Base-by-base conservation (phyloP, 1,140 invertebrate species). In the Globodera ellingtonae region DNA sequence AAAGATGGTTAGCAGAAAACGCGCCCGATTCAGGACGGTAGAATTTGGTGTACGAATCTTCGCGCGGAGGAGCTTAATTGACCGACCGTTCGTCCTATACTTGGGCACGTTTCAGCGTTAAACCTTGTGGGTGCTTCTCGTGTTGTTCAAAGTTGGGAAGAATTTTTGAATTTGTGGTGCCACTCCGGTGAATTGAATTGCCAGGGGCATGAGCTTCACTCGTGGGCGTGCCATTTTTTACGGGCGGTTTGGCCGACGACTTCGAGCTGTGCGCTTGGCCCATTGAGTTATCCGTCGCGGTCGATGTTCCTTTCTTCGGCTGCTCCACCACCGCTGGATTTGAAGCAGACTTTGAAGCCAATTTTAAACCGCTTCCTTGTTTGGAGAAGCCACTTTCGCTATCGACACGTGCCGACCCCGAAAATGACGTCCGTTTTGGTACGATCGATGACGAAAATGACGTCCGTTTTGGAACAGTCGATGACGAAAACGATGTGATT, bases 1-100 rank as follows among this genome's bases (percentile, higher is more conserved):
- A n/a, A n/a, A n/a, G n/a, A n/a, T n/a, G n/a, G n/a, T n/a, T 46
- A 35, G 48, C 56, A 6, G 18, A 13, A 15, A 62, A 9, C 4
- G 52, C 48, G 4, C 65, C 66, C 6, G 77, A 7, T 4, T 81
- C 80, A 10, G 78, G 66, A 3, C 44, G 56, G 8, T 66, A 81
- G 67, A 72, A 78, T 21, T 78, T 79, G n/a, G 48, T 35, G 65
- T 81, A 72, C 21, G n/a, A 50, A 18, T 81, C 80, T 35, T 80
- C 67, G 52, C 48, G 79, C 18, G 71, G 44, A 9, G 77, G 48
- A 70, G 21, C 67, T 66, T 50, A 21, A n/a, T 79, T 79, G 15
- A 15, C 9, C 15, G 15, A 35, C 24, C 18, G 71, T 18, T 72
- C 70, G 44, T 79, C 46, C 52, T 4, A 56, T 72, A 65, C 44